phyloP scores from a whole-genome alignment of 2,113 vertebrate genomes.

The Petroica traversi region DNA sequence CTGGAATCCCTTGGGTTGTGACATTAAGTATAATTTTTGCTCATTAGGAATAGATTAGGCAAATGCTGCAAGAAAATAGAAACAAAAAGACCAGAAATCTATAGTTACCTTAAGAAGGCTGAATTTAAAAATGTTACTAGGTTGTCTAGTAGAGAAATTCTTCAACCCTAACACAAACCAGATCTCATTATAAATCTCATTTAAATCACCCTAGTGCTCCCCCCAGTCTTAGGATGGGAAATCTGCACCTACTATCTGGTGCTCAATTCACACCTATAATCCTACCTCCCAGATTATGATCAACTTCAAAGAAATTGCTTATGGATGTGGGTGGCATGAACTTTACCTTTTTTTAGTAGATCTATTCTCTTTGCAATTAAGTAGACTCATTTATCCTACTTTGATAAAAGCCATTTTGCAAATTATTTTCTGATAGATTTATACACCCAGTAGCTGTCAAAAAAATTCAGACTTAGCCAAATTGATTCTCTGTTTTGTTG shows the following conservation, averaged over 20 bases:
- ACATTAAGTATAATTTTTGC: neutral
- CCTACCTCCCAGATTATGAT: conserved; percentile 74
- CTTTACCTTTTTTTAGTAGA: neutral
- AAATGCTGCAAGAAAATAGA: neutral
- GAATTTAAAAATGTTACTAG: neutral
- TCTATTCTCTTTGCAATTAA: neutral
- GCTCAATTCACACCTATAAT: conserved; percentile 83
- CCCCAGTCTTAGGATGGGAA: conserved; percentile 82
- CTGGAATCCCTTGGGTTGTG: neutral
- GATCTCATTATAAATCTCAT: neutral
- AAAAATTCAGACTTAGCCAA: neutral
- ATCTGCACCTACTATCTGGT: conserved; percentile 78
- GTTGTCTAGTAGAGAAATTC: neutral
- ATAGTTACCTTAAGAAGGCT: neutral
- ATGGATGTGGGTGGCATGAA: conserved; percentile 76
- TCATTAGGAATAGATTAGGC: neutral
- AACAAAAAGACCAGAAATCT: neutral
- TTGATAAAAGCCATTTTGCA: neutral
- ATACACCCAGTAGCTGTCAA: conserved; percentile 12
- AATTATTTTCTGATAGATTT: conserved; percentile 4
- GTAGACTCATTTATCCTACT: neutral
- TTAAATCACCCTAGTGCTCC: neutral
- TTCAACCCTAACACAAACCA: neutral
- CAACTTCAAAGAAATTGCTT: conserved; percentile 82
- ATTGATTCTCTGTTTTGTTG: neutral